Evolutionary conservation across 2,797 vertebrate species (phyloP).

Genomic region (Thunnus albacares): DNA sequence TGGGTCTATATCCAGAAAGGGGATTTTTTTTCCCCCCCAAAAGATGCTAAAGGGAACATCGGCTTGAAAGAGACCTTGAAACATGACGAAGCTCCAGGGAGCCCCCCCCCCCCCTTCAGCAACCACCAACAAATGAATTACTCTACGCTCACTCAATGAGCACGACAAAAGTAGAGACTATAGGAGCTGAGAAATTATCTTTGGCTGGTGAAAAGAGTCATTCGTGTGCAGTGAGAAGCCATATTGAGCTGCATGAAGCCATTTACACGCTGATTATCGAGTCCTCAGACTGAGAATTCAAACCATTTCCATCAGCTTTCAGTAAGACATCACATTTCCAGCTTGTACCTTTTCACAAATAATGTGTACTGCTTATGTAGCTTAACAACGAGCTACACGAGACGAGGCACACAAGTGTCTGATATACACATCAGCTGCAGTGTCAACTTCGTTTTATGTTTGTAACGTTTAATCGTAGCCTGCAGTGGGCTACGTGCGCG

Average conservation of each 20-base stretch:
- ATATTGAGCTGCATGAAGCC: slow-evolving; percentile 28
- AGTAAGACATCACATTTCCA: background rate
- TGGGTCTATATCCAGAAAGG: slow-evolving; percentile 12
- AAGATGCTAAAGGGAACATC: slow-evolving; percentile 40
- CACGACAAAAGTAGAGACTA: slow-evolving; percentile 43
- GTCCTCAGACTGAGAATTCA: slow-evolving; percentile 3
- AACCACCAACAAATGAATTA: slow-evolving; percentile 70
- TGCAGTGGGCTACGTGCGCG: background rate
- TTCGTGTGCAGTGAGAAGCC: slow-evolving; percentile 26
- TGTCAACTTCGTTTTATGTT: background rate
- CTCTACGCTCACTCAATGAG: slow-evolving; percentile 43
- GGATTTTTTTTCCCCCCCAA: background rate
- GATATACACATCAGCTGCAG: background rate
- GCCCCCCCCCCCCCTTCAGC: slow-evolving; percentile 42
- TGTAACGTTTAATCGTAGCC: background rate
- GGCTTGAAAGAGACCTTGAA: slow-evolving; percentile 67
- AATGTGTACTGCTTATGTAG: background rate
- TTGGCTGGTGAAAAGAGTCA: slow-evolving; percentile 41
- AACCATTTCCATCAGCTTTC: background rate
- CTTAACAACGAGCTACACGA: background rate
- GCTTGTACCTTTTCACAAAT: background rate
- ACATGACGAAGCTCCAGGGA: slow-evolving; percentile 53
- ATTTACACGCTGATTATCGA: slow-evolving; percentile 19
- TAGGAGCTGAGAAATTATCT: slow-evolving; percentile 36
- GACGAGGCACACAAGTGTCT: background rate